Evolutionary conservation across 2,888 invertebrate genomes (phyloP).

Genomic region (Poecilus cupreus): DNA sequence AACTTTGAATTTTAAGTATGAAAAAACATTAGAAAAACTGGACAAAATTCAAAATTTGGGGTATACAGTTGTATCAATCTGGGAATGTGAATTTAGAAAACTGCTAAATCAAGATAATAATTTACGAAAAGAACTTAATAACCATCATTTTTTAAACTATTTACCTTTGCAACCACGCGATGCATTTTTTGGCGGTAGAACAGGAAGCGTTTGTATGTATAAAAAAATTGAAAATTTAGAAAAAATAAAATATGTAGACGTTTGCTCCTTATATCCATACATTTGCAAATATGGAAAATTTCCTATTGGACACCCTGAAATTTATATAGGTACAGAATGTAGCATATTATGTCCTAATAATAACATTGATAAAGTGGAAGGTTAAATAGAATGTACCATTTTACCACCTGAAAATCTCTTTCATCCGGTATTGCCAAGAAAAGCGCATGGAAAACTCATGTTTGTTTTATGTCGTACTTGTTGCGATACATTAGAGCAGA

Average conservation of each 20-base stretch:
- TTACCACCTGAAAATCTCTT: too few species aligned
- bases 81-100: conserved; percentile 17
- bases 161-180: neutral
- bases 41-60: neutral
- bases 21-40: conserved; percentile 8
- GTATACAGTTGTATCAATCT: neutral
- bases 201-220: too few species aligned
- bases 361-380: conserved; percentile 22
- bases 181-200: too few species aligned
- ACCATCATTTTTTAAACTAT: neutral
- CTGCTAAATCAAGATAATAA: neutral
- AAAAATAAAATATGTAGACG: conserved; percentile 39
- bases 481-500: neutral
- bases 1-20: neutral
- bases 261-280: too few species aligned
- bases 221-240: too few species aligned
- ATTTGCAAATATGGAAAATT: too few species aligned
- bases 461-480: conserved; percentile 21
- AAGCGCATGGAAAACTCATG: neutral
- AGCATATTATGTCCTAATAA: neutral
- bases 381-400: too few species aligned
- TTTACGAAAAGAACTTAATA: neutral
- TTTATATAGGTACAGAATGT: neutral
- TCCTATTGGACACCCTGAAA: too few species aligned
- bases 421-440: conserved; percentile 7